Conservation (phyloP, 1,140 invertebrate species). For the Cardiocondyla obscurior region DNA sequence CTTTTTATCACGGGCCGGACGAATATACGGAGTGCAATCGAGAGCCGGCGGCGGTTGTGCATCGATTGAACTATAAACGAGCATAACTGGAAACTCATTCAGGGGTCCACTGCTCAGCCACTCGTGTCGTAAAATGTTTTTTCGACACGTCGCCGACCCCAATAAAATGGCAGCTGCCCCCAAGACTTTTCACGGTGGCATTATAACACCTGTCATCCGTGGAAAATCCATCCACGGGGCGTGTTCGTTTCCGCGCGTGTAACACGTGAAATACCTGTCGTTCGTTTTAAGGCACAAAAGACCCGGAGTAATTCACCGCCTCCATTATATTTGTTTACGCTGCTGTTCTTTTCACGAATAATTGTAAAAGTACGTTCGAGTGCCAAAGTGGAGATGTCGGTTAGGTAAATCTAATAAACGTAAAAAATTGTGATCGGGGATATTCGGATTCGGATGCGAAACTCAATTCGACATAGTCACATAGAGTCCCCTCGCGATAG, state of each 20-base stretch:
- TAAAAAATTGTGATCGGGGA: too few relatives aligned
- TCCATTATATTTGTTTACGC: not conserved
- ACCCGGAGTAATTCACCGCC: not conserved
- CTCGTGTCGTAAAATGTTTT: constrained; percentile 39
- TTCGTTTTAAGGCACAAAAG: not conserved
- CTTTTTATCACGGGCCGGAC: not conserved
- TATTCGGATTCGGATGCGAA: too few relatives aligned
- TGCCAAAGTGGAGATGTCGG: not conserved
- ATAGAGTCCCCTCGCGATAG: too few relatives aligned
- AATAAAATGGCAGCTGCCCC: constrained; percentile 52
- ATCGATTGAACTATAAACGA: constrained; percentile 35
- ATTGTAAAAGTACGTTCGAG: not conserved
- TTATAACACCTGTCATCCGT: constrained; percentile 45
- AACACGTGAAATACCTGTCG: constrained; percentile 43
- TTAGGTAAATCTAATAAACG: too few relatives aligned
- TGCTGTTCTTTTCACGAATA: not conserved
- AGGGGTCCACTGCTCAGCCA: not conserved
- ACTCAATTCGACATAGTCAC: too few relatives aligned
- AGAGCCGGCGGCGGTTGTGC: not conserved
- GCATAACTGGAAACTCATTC: constrained; percentile 19
- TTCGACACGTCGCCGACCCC: constrained; percentile 29
- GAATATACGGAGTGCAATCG: not conserved
- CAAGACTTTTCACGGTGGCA: constrained; percentile 51
- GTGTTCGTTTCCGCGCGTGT: constrained; percentile 31
- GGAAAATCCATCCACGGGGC: constrained; percentile 33